Conservation (phyloP, 2,797 vertebrate species). For the Triplophysa bombifrons region DNA sequence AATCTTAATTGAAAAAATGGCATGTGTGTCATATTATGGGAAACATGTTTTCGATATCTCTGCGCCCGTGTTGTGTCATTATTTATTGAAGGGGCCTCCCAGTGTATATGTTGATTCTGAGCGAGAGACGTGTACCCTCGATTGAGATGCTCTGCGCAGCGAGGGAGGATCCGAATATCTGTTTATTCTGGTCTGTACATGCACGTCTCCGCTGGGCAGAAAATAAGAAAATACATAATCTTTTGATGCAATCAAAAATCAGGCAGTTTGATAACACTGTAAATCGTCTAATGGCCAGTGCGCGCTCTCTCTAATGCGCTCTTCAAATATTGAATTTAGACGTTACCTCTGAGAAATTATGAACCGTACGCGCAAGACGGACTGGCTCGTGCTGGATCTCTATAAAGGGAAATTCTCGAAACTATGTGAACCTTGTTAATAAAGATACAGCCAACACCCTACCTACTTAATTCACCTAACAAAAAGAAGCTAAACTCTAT, state of each 20-base stretch:
- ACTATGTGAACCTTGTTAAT: background rate
- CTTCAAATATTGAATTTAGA: conserved; percentile 43
- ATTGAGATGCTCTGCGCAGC: conserved; percentile 51
- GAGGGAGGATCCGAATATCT: conserved; percentile 35
- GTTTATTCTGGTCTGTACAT: conserved; percentile 36
- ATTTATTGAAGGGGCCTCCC: conserved; percentile 66
- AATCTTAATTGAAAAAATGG: conserved; percentile 69
- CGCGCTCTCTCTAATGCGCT: conserved; percentile 8
- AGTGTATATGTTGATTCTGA: conserved; percentile 51
- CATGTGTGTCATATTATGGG: conserved; percentile 65
- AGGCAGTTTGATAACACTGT: conserved; percentile 28
- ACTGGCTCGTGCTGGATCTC: background rate
- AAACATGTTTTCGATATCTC: conserved; percentile 62
- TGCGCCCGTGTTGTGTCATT: conserved; percentile 60
- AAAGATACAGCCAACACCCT: background rate
- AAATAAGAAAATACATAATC: conserved; percentile 39
- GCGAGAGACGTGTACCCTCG: conserved; percentile 43
- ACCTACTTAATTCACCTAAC: background rate
- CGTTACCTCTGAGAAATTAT: conserved; percentile 7
- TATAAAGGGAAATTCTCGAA: background rate
- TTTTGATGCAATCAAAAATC: conserved; percentile 47
- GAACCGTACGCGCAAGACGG: background rate
- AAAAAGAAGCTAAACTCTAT: conserved; percentile 20
- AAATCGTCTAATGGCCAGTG: conserved; percentile 27
- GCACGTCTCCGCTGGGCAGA: conserved; percentile 40